phyloP scores from a whole-genome alignment of 2,113 vertebrate genomes.

The Lophura nycthemera region DNA sequence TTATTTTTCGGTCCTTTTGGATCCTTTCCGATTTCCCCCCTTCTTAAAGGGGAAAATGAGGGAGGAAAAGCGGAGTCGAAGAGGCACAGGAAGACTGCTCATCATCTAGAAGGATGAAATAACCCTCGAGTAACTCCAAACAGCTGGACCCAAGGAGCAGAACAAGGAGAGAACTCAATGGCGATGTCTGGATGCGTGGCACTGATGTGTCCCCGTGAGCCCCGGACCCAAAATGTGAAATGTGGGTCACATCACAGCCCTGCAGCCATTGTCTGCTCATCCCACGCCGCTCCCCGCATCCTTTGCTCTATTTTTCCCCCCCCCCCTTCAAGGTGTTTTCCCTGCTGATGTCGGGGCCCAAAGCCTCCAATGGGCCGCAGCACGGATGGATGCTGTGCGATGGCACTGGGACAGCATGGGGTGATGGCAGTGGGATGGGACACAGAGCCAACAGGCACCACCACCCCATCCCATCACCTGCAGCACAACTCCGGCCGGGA shows the following conservation, averaged over 20 bases:
- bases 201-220: no score
- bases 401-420: no score
- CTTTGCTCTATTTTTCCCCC: not conserved
- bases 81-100: not conserved
- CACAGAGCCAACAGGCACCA: no score
- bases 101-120: not conserved
- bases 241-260: not conserved
- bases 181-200: not conserved
- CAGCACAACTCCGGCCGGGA: slow-evolving; percentile 13
- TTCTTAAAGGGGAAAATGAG: not conserved
- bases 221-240: not conserved
- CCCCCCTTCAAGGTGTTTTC: not conserved
- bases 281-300: not conserved
- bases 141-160: not conserved
- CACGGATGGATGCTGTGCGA: no score
- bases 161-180: slow-evolving; percentile 13
- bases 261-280: not conserved
- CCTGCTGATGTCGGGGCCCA: no score
- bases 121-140: not conserved
- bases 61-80: not conserved
- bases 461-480: not conserved
- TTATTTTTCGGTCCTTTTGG: not conserved
- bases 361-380: no score
- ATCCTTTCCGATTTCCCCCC: not conserved
- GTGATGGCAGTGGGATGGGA: no score